Evolutionary conservation across 2,113 vertebrate species (phyloP).

Genomic region (Menidia beryllina): DNA sequence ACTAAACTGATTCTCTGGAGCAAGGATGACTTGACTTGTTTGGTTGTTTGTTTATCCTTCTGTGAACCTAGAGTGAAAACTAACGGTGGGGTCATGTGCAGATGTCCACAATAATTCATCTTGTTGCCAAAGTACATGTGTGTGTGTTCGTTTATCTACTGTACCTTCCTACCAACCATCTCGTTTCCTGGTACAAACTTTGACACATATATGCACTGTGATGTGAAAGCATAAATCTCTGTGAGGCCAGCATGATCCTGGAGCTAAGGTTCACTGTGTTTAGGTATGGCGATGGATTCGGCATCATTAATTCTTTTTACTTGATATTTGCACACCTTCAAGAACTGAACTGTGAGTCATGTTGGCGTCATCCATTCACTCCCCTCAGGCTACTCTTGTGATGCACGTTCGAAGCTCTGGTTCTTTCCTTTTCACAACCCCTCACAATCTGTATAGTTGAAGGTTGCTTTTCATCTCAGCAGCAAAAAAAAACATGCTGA

Average conservation of each 20-base stretch:
- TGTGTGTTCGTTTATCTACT: no score
- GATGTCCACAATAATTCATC: no score
- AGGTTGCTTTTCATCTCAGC: conserved; percentile 32
- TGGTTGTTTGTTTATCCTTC: no score
- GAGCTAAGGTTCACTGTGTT: neutral
- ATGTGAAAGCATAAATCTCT: neutral
- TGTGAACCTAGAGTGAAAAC: no score
- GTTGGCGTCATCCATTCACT: neutral
- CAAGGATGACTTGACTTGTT: no score
- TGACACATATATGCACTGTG: neutral
- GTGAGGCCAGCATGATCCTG: neutral
- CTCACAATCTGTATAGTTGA: neutral
- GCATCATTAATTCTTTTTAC: neutral
- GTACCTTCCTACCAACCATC: no score
- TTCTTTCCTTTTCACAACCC: neutral
- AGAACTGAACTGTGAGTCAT: conserved; percentile 10
- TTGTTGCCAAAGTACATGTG: no score
- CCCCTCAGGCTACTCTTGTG: neutral
- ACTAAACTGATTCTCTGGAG: no score
- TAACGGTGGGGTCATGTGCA: no score
- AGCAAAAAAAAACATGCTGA: conserved; percentile 31
- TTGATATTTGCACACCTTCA: neutral
- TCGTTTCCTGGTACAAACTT: no score
- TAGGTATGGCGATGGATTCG: neutral
- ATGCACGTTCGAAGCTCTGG: conserved; percentile 4